These are phyloP conservation scores for Gopherus evgoodei DNA, from an alignment of 2,113 vertebrate genomes.

Conservation along the genomic window DNA sequence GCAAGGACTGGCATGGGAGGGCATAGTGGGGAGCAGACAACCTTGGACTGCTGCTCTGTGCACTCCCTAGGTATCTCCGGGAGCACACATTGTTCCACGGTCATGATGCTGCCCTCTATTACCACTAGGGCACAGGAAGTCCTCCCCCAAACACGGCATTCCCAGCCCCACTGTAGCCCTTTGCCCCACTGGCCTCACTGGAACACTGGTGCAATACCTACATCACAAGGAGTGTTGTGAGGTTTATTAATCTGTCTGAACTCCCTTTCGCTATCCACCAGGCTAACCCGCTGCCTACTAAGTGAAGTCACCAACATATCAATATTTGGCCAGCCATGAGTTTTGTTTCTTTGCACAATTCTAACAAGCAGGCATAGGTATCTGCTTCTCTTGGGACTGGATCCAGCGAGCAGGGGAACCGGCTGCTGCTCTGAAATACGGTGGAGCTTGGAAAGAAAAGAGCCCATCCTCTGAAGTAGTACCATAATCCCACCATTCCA, in stretches of 20 bases:
- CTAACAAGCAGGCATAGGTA: fast-evolving
- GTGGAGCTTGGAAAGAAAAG: background rate
- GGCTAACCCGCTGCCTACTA: background rate
- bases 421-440: background rate
- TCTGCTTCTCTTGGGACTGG: background rate
- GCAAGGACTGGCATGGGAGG: too few relatives aligned
- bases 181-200: too few relatives aligned
- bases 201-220: background rate
- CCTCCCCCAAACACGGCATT: background rate
- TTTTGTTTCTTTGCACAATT: fast-evolving
- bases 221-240: too few relatives aligned
- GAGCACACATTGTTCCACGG: background rate
- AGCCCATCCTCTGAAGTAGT: background rate
- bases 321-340: background rate
- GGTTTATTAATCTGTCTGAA: background rate
- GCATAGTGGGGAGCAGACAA: background rate
- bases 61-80: background rate
- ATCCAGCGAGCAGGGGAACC: background rate
- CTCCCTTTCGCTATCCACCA: background rate
- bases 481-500: background rate
- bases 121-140: background rate
- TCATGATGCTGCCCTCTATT: background rate
- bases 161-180: background rate
- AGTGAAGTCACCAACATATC: background rate
- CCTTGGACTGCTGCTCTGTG: background rate